A percentile compares a stretch with the other conserved stretches of the same genome.
Evolutionary conservation across 2,113 vertebrate genomes (phyloP).

Genomic region (Himantopus leucocephalus): DNA sequence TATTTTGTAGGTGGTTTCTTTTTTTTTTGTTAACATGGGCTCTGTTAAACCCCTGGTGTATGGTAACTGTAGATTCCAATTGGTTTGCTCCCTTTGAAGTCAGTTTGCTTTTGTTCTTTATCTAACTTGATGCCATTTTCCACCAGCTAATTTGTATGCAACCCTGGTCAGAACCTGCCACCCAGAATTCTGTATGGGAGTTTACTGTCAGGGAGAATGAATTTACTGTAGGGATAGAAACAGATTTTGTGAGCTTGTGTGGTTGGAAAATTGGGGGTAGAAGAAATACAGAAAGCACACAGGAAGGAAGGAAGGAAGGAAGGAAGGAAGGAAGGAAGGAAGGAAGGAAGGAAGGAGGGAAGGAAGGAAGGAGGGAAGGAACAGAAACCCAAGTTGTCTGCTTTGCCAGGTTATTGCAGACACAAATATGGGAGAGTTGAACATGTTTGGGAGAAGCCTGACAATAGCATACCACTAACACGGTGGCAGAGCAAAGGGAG

Average conservation of each 20-base stretch:
- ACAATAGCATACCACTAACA: neutral
- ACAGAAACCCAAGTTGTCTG: neutral
- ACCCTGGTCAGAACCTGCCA: conserved; percentile 74
- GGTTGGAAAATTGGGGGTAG: neutral
- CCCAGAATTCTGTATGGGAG: conserved; percentile 80
- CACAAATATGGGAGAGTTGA: neutral
- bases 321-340: neutral
- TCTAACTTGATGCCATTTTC: conserved; percentile 85
- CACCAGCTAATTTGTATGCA: conserved; percentile 85
- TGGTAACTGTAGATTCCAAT: conserved; percentile 65
- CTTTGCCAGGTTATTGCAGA: neutral
- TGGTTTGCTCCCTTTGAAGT: conserved; percentile 80
- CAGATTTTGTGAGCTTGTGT: neutral
- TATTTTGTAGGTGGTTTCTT: conserved; percentile 59
- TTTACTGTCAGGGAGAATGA: conserved; percentile 65
- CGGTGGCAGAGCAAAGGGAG: neutral
- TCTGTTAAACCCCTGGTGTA: conserved; percentile 72
- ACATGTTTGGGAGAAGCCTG: neutral
- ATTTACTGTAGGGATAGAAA: conserved; percentile 54
- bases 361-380: too few species aligned
- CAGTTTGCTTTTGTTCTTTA: conserved; percentile 86
- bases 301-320: neutral
- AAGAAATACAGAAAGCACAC: neutral
- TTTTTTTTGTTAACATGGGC: conserved; percentile 41
- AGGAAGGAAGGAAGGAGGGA: too few species aligned